Conservation (phyloP, 1,140 invertebrate species). For the Neomicropteryx cornuta region DNA sequence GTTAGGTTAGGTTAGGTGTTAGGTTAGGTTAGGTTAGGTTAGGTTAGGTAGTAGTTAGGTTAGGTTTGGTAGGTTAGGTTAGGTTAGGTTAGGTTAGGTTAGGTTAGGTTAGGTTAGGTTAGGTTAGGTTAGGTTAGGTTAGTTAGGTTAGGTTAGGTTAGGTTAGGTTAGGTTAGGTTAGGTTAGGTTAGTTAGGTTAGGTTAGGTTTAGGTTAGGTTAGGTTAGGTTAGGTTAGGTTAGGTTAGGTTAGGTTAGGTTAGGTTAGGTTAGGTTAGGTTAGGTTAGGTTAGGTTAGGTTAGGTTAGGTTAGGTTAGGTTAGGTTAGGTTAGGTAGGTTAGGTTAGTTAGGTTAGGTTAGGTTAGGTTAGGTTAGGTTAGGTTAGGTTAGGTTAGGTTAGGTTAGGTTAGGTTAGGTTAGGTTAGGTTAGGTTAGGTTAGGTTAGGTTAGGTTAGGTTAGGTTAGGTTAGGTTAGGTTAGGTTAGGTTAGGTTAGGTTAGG, state of each 20-base stretch:
- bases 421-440: slow-evolving; percentile 10
- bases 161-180: slow-evolving; percentile 10
- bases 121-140: too few relatives aligned
- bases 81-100: too few relatives aligned
- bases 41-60: too few relatives aligned
- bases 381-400: slow-evolving; percentile 11
- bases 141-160: slow-evolving; percentile 11
- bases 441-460: slow-evolving; percentile 11
- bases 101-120: too few relatives aligned
- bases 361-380: slow-evolving; percentile 7
- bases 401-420: slow-evolving; percentile 10
- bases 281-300: background rate
- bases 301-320: background rate
- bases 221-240: slow-evolving; percentile 6
- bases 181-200: slow-evolving; percentile 6
- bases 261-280: slow-evolving; percentile 5
- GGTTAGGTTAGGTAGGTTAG: too few relatives aligned
- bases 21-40: too few relatives aligned
- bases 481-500: slow-evolving; percentile 9
- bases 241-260: slow-evolving; percentile 6
- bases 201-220: too few relatives aligned
- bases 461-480: slow-evolving; percentile 13
- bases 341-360: slow-evolving; percentile 7
- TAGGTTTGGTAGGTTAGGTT: too few relatives aligned
- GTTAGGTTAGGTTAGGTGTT: too few relatives aligned